A percentile compares a stretch with the other conserved stretches of the same genome.
phyloP scores from a whole-genome alignment of 2,797 vertebrate genomes.

The Clarias pachynema region DNA sequence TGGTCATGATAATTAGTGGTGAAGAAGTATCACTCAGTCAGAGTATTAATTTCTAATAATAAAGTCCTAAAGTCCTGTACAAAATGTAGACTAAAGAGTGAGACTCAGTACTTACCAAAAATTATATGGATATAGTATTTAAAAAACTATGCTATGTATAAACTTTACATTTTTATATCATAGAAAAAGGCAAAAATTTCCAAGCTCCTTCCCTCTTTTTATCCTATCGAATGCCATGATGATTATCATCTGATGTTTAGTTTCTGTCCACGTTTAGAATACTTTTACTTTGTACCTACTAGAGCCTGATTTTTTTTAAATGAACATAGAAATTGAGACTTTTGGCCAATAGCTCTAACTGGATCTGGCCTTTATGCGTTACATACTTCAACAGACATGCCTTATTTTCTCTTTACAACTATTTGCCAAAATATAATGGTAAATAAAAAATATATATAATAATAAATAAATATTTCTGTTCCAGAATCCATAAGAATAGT shows the following conservation, averaged over 20 bases:
- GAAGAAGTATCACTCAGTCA: neutral
- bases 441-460: neutral
- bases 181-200: neutral
- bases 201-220: neutral
- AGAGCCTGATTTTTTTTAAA: neutral
- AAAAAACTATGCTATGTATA: neutral
- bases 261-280: neutral
- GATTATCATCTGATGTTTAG: neutral
- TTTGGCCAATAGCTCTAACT: neutral
- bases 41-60: neutral
- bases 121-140: neutral
- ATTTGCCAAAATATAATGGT: neutral
- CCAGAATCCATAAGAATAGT: neutral
- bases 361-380: neutral
- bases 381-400: neutral
- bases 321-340: neutral
- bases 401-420: neutral
- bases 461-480: neutral
- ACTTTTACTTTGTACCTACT: too few relatives aligned
- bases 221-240: neutral
- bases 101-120: neutral
- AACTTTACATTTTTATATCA: neutral
- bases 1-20: neutral
- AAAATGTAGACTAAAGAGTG: neutral
- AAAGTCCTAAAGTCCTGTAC: neutral